Conservation (phyloP, 2,888 invertebrate species). For the Cremastobaeus sp. region DNA sequence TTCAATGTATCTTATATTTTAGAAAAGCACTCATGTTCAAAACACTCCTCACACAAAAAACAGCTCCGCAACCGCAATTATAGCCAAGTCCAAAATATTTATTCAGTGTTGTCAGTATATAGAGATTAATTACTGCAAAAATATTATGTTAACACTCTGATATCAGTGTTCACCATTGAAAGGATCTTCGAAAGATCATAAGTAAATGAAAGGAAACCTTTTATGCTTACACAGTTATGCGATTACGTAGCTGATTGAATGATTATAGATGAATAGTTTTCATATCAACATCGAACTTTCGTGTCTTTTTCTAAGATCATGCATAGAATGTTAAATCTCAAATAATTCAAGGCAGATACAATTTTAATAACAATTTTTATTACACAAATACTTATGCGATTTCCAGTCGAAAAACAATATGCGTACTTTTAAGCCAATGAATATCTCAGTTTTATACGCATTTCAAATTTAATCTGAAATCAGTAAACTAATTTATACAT, state of each 20-base stretch:
- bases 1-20: conserved; percentile 15
- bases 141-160: too few relatives aligned
- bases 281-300: conserved; percentile 22
- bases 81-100: neutral
- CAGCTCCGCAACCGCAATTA: conserved; percentile 22
- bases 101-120: neutral
- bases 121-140: too few relatives aligned
- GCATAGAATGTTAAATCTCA: neutral
- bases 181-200: neutral
- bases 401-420: conserved; percentile 1
- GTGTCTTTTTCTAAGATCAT: conserved; percentile 4
- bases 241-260: conserved; percentile 4
- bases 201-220: too few relatives aligned
- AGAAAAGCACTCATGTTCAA: conserved; percentile 41
- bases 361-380: conserved; percentile 4
- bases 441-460: conserved; percentile 3
- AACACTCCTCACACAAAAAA: conserved; percentile 38
- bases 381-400: neutral
- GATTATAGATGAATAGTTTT: conserved; percentile 15
- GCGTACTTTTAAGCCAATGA: conserved; percentile 2
- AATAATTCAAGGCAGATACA: conserved; percentile 10
- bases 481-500: too few relatives aligned
- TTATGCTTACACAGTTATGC: too few relatives aligned
- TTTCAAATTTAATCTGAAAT: too few relatives aligned
- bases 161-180: neutral